phyloP scores from a whole-genome alignment of 2,113 vertebrate species.

The Henicopernis longicauda region DNA sequence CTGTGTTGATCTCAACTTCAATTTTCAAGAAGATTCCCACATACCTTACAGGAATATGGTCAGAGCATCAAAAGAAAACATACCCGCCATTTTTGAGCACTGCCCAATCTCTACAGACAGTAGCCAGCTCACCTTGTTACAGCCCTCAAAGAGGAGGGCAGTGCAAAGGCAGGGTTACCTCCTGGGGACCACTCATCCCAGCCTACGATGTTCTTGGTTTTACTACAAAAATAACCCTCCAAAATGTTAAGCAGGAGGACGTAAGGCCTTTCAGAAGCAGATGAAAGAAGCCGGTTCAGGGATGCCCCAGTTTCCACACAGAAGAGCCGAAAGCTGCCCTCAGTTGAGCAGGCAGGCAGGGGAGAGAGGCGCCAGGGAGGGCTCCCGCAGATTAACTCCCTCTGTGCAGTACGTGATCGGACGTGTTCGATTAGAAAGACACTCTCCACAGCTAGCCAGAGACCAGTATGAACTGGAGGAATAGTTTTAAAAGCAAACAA shows the following conservation, averaged over 20 bases:
- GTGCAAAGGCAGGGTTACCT: background rate
- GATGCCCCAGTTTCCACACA: background rate
- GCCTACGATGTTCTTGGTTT: background rate
- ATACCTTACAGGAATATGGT: background rate
- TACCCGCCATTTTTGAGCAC: background rate
- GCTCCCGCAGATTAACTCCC: background rate
- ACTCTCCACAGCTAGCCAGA: background rate
- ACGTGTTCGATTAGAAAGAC: background rate
- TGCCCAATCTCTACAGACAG: background rate
- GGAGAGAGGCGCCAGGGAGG: background rate
- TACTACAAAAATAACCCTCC: background rate
- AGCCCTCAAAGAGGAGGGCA: background rate
- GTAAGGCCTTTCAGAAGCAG: background rate
- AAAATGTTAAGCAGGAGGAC: background rate
- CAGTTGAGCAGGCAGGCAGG: background rate
- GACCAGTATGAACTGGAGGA: rapidly evolving
- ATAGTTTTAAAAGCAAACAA: background rate
- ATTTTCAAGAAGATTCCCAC: background rate
- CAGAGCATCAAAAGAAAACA: background rate
- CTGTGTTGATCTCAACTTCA: background rate
- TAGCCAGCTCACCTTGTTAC: background rate
- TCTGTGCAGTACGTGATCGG: rapidly evolving
- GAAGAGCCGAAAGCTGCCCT: background rate
- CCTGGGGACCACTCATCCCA: background rate
- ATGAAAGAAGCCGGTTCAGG: background rate